These are phyloP conservation scores for Habroteleia sp. DNA, from an alignment of 2,888 invertebrate species.

Conservation along the genomic window DNA sequence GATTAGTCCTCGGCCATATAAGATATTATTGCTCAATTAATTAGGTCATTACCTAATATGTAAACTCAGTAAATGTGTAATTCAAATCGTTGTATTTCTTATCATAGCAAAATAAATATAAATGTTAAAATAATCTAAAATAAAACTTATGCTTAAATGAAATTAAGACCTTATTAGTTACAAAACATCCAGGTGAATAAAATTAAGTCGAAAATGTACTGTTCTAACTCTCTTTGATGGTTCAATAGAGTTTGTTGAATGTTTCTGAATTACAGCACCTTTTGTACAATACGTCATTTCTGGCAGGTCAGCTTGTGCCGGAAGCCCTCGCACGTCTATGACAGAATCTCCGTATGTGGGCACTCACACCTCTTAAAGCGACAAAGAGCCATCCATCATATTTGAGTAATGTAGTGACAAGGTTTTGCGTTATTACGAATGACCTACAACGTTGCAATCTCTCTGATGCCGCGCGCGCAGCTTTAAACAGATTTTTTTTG, in stretches of 20 bases:
- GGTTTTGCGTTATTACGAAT: slow-evolving; percentile 77
- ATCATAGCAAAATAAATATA: too few species aligned
- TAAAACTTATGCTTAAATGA: too few species aligned
- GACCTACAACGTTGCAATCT: slow-evolving; percentile 67
- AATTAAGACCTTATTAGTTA: neutral
- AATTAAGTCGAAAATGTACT: slow-evolving; percentile 50
- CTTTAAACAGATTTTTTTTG: slow-evolving; percentile 63
- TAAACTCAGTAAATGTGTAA: too few species aligned
- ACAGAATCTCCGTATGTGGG: slow-evolving; percentile 42
- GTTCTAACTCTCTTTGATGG: slow-evolving; percentile 22
- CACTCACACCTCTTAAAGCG: slow-evolving; percentile 48
- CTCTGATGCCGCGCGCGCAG: slow-evolving; percentile 47
- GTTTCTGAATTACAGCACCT: slow-evolving; percentile 68
- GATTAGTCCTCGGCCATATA: too few species aligned
- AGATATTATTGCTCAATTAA: too few species aligned
- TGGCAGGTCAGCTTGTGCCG: slow-evolving; percentile 74
- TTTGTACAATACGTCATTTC: slow-evolving; percentile 77
- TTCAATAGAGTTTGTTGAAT: slow-evolving; percentile 50
- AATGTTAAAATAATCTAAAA: too few species aligned
- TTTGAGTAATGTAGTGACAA: slow-evolving; percentile 77
- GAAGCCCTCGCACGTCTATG: slow-evolving; percentile 67
- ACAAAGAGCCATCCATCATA: slow-evolving; percentile 76
- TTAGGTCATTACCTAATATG: too few species aligned
- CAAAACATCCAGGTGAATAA: neutral
- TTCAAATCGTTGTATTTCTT: too few species aligned